These are phyloP conservation scores for Manis pentadactyla DNA, from an alignment of 2,797 vertebrate genomes.

Conservation along the genomic window DNA sequence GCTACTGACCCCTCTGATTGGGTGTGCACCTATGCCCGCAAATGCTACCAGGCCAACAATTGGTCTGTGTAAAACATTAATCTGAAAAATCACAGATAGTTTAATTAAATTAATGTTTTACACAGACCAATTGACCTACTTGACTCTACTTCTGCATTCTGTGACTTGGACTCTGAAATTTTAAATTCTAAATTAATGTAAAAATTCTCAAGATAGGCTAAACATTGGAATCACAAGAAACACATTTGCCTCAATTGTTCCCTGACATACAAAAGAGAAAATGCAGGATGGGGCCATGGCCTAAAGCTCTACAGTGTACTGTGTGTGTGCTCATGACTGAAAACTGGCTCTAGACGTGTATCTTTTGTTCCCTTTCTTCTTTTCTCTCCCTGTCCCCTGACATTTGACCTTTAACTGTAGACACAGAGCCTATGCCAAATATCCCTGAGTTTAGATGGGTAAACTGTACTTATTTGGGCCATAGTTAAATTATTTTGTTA, in stretches of 20 bases:
- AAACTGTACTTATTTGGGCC: neutral
- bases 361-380: neutral
- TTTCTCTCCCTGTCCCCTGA: neutral
- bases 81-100: slow-evolving; percentile 5
- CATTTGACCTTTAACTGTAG: slow-evolving; percentile 31
- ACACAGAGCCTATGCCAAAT: neutral
- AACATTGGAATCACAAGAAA: neutral
- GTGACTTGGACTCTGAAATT: slow-evolving; percentile 28
- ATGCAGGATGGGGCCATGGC: neutral
- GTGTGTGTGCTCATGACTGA: neutral
- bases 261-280: neutral
- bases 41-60: neutral
- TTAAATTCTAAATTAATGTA: slow-evolving; percentile 3
- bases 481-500: slow-evolving; percentile 36
- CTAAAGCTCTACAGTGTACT: neutral
- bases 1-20: neutral
- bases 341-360: neutral
- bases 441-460: neutral
- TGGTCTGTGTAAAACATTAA: neutral
- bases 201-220: neutral
- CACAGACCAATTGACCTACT: neutral
- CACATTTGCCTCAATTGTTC: neutral
- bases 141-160: neutral
- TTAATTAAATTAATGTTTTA: slow-evolving; percentile 17
- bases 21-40: neutral